Percentiles rank a stretch among this genome's conserved stretches.
Conservation (phyloP, 2,797 vertebrate genomes). For the Malurus splendens region DNA sequence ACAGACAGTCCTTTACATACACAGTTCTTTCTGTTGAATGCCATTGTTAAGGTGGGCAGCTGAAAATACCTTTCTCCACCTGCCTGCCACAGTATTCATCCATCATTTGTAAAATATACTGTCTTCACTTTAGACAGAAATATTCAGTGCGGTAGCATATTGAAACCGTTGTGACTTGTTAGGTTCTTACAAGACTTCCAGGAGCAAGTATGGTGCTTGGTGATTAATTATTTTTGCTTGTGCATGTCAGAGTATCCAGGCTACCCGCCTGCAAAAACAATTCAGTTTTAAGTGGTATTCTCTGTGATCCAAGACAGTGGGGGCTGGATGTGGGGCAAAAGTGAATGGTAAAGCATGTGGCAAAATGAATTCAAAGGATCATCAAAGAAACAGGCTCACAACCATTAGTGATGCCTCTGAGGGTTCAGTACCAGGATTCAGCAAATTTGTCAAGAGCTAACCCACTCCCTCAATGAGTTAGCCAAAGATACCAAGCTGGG, state of each 20-base stretch:
- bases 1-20: background rate
- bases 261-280: background rate
- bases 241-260: background rate
- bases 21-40: background rate
- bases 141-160: background rate
- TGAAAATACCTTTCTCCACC: background rate
- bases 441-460: background rate
- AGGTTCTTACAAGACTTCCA: background rate
- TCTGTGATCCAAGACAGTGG: background rate
- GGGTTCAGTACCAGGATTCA: background rate
- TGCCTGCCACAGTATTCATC: background rate
- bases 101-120: background rate
- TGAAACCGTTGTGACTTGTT: background rate
- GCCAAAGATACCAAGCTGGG: background rate
- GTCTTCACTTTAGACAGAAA: background rate
- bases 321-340: background rate
- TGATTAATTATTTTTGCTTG: background rate
- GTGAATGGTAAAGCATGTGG: background rate
- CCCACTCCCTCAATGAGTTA: background rate
- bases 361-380: background rate
- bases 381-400: background rate
- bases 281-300: background rate
- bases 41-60: background rate
- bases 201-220: accelerated
- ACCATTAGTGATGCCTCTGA: background rate